Base-by-base conservation (phyloP, 37 sponge, comb jelly and placozoan genomes). In the Beroe forskalii region DNA sequence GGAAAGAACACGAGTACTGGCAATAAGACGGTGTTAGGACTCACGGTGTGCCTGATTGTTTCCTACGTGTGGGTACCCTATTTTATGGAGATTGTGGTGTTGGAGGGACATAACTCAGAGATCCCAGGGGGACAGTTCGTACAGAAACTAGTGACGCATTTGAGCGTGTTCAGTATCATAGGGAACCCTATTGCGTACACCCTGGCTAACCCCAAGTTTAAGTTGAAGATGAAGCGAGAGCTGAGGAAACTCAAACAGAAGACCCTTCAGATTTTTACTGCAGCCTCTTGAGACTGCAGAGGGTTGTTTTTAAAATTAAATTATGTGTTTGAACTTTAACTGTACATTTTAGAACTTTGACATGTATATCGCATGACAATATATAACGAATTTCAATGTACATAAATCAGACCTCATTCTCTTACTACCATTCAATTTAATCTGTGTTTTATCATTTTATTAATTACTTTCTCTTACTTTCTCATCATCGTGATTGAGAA, bases 1-100 rank as follows among this genome's bases (percentile, higher is more conserved):
- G 55, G 55, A 17, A 6, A 12, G 55, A 48, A 48, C 55, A 48
- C 55, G 12, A 48, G 55, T 12, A 48, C 55, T 6, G 55, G 55
- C 6, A 48, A 48, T 12, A 48, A 48, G 17, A 69, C 72, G 1
- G 38, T 69, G 2, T 17, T 69, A 9, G 72, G 33, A 33, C 27
- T 69, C 9, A 32, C 72, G 3, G 33, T 69, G 2, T 27, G 72
- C 32, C 27, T 69, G 38, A 35, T 69, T 69, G 72, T 69, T 28
- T 69, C 37, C 32, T 69, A 69, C 38, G 12, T 27, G 6, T 69
- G 72, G 72, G 17, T 69, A 35, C 72, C 72, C 9, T 69, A 14
- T 33, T 14, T 35, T 12, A 69, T 69, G 2, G 72, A 48, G 55
- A 48, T 48, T 12, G 6, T 48, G 55, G 55, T 12, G 12, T 6